Conservation (phyloP, 2,113 vertebrate species). For the Tricholaema leucomelas region DNA sequence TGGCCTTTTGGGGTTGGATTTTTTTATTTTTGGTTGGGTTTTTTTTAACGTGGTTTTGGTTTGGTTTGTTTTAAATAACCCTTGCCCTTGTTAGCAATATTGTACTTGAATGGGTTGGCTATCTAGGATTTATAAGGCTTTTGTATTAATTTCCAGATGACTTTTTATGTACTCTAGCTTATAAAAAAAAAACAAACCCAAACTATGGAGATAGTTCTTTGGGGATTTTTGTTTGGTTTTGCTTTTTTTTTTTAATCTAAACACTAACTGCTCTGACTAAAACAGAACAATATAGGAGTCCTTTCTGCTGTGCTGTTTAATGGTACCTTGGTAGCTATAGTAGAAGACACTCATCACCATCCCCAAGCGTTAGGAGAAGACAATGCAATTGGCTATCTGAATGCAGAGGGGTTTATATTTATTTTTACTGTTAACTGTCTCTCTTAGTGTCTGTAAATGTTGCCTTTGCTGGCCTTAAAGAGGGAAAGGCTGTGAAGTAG, state of each 20-base stretch:
- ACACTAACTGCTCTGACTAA: background rate
- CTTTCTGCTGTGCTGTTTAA: background rate
- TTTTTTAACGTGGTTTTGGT: too few relatives aligned
- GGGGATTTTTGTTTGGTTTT: too few relatives aligned
- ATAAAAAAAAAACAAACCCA: too few relatives aligned
- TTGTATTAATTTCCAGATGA: background rate
- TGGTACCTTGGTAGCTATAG: background rate
- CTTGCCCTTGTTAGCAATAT: background rate
- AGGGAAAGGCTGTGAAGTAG: background rate
- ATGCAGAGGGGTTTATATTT: background rate
- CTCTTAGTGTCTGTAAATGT: background rate
- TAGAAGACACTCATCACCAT: background rate
- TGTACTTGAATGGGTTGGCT: background rate
- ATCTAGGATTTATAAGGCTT: background rate
- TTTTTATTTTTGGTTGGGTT: too few relatives aligned
- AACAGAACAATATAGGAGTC: background rate
- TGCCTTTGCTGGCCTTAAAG: background rate
- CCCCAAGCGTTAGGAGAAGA: background rate
- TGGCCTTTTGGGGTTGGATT: too few relatives aligned
- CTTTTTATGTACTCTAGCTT: background rate
- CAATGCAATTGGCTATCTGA: background rate
- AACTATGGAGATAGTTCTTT: background rate
- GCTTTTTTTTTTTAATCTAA: background rate
- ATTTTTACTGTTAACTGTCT: background rate
- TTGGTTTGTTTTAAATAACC: background rate